phyloP scores from a whole-genome alignment of 1,140 invertebrate species.

The Potamilus streckersoni region DNA sequence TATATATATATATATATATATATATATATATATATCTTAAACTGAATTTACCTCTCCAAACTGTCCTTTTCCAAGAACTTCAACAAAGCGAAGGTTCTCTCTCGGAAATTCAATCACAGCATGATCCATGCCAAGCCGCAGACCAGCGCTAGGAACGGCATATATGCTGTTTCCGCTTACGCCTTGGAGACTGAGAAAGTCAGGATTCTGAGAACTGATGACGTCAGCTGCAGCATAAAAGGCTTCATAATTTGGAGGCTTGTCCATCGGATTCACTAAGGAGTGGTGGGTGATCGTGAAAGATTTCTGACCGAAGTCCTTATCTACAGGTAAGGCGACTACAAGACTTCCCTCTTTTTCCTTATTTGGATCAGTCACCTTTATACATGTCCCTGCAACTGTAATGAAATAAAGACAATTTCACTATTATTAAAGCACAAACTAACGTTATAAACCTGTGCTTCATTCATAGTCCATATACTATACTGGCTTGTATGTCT shows the following conservation, averaged over 20 bases:
- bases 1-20: too few species aligned
- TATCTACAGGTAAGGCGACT: too few species aligned
- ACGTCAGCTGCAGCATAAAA: constrained; percentile 80
- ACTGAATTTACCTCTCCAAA: constrained; percentile 80
- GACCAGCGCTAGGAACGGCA: constrained; percentile 68
- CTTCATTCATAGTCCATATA: too few species aligned
- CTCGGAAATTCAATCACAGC: constrained; percentile 80
- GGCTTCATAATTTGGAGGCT: constrained; percentile 75
- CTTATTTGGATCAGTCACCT: too few species aligned
- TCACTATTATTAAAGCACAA: too few species aligned
- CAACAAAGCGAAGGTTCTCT: constrained; percentile 79
- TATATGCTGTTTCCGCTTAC: constrained; percentile 70
- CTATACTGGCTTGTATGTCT: too few species aligned
- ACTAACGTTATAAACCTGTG: too few species aligned
- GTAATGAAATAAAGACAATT: too few species aligned
- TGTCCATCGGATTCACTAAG: constrained; percentile 37
- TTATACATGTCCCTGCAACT: too few species aligned
- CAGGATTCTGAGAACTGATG: constrained; percentile 58
- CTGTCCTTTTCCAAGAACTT: constrained; percentile 82
- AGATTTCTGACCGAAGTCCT: too few species aligned
- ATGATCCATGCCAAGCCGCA: constrained; percentile 51
- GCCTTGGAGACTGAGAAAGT: constrained; percentile 67
- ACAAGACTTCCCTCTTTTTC: too few species aligned
- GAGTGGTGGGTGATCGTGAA: not conserved
- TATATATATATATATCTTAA: constrained; percentile 32